A percentile compares a stretch with the other conserved stretches of the same genome.
phyloP scores from a whole-genome alignment of 2,113 vertebrate genomes.

The Miniopterus natalensis region DNA sequence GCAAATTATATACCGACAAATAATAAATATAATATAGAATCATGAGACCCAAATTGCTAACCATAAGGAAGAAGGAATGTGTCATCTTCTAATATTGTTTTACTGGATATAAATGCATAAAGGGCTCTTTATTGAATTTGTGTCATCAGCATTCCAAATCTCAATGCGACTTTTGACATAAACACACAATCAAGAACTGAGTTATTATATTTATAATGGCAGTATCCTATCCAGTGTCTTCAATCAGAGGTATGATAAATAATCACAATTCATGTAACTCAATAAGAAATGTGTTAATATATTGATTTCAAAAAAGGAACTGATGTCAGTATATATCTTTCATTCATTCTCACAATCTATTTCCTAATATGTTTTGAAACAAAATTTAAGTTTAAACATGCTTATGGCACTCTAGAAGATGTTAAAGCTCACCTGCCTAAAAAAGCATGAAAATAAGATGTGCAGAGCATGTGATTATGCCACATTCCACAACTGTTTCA shows the following conservation, averaged over 20 bases:
- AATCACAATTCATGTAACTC: conserved; percentile 56
- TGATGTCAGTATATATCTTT: background rate
- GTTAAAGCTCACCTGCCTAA: background rate
- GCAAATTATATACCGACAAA: conserved; percentile 64
- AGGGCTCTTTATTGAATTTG: conserved; percentile 67
- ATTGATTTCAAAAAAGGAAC: conserved; percentile 56
- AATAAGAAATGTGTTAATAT: conserved; percentile 54
- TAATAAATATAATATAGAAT: conserved; percentile 70
- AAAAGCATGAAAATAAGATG: background rate
- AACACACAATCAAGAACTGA: conserved; percentile 45
- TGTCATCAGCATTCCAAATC: conserved; percentile 64
- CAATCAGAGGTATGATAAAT: conserved; percentile 39
- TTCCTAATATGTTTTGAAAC: conserved; percentile 44
- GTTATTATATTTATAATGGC: conserved; percentile 63
- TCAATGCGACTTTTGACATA: conserved; percentile 59
- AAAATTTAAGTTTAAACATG: conserved; percentile 42
- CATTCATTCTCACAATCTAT: background rate
- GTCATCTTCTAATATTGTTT: conserved; percentile 62
- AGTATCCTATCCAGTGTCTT: conserved; percentile 24
- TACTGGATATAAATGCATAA: conserved; percentile 70
- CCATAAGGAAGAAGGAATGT: background rate
- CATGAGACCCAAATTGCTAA: background rate
- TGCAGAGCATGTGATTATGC: background rate
- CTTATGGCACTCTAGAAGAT: background rate
- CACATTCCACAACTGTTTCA: background rate